Evolutionary conservation across 2,888 invertebrate genomes (phyloP), one percentile per base, ranked within the genome.

Genomic region (Conistra vaccinii): DNA sequence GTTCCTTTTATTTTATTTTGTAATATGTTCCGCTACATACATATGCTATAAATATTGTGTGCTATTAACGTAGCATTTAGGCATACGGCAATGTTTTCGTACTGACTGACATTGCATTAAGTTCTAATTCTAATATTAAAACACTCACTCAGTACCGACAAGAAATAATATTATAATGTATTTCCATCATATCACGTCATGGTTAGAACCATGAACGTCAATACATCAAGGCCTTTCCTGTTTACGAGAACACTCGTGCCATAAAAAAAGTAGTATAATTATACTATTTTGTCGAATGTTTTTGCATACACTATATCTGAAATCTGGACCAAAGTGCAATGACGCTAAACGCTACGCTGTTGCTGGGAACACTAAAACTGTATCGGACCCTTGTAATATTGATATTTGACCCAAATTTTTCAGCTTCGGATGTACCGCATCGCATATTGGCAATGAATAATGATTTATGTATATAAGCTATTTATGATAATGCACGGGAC

Each of bases 21-120:
- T 70, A 81, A 77, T n/a, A 68, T 53, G 53, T 58, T 78, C 65
- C 73, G 62, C 51, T 69, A 71, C 69, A 63, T 69, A 71, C 66
- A 63, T 62, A 72, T 35, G 39, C 66, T 79, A 68, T 68, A 81
- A 81, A 79, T 85, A 85, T 85, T 85, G 86, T 85, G 86, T 85
- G 84, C 86, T 85, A 83, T 85, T 85, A 78, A 20, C 61, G 69
- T 80, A 78, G 63, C 83, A 80, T 81, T 79, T 69, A 69, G 29
- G 35, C 63, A 77, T 65, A 58, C 17, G 20, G 29, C 76, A 75
- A 51, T 67, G 39, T 51, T 60, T 67, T 53, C 32, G 14, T 69
- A n/a, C n/a, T 53, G 35, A 14, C 29, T 57, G 35, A 35, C 42
- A 42, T 62, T 45, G 12, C 57, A 39, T 42, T 14, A 7, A 66